Base-by-base conservation (phyloP, 30 jellyfish, hydroid and myxozoan genomes). In the Hydra vulgaris region DNA sequence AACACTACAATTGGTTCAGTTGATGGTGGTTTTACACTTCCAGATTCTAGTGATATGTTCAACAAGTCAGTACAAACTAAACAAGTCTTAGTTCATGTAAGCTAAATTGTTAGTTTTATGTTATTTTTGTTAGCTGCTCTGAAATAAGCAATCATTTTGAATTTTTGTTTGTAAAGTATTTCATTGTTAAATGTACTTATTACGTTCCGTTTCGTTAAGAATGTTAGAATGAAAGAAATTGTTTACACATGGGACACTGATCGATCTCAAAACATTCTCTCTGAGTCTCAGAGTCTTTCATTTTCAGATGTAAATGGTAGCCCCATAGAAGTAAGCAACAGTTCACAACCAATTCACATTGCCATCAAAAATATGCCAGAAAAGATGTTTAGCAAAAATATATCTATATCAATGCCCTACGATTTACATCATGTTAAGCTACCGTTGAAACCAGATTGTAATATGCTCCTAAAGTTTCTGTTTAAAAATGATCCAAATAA, bases 401-500 rank as follows among this genome's bases (percentile, higher is more conserved):
- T 75, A 17, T 25, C 79, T 19, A n/a, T 78, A 25, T 23, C 17
- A 8, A 78, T 78, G 85, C 85, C 85, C 15, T 81, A 27, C 20
- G 54, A 54, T 53, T 12, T 78, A 7, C 25, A 78, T 21, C 0
- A 0, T 15, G 15, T 78, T 25, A 15, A 17, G 77, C 53, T 78
- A 19, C 26, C 8, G 0, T 1, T 25, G 1, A 21, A 22, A 7
- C 12, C n/a, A n/a, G n/a, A 40, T 40, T 78, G 85, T 23, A 54
- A 78, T 4, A 40, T 78, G 18, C 21, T 78, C 12, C 7, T 78
- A 16, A 78, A 61, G 0, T 20, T 78, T 23, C 19, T n/a, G 5
- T 75, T 89, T 21, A 89, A 79, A 53, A 70, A 72, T 74, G 83
- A 81, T 26, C 26, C 81, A 15, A 71, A 74, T 68, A 75, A 85